Base-by-base conservation (phyloP, 2,888 invertebrate genomes). In the Belgica antarctica region DNA sequence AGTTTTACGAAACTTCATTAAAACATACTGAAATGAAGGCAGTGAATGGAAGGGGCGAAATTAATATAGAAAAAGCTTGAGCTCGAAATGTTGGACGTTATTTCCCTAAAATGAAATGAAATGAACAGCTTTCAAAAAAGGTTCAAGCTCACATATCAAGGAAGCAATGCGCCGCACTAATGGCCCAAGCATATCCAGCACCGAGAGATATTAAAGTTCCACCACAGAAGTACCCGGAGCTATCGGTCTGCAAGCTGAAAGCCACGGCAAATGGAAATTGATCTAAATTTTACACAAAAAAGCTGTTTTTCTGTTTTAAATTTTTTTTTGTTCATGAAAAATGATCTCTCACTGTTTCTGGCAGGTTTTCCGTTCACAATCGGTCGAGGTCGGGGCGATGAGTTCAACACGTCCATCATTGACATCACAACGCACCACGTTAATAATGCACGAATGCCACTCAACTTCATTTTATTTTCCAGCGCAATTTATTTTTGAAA, bases 161-260 rank as follows among this genome's bases (percentile, higher is more conserved):
- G 22, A 59, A 59, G 22, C 59, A 59, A 27, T 59, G 59, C n/a
- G 59, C 59, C 1, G 59, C 59, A 27, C 59, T 59, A 27, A 59
- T 59, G 27, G 59, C 59, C 59, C 59, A 59, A 27, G 59, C 8
- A 59, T 3, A 59, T 27, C n/a, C n/a, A n/a, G 2, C 4, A 22
- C 7, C 27, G 12, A 27, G 25, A 4, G 27, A 2, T 27, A 59
- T 59, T 8, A 59, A 4, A 2, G 59, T 19, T n/a, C 59, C 59
- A 15, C 59, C 59, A 59, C 59, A 59, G 27, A 59, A 59, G 15
- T 19, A 52, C 34, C 12, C 12, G 34, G 10, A 41, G 41, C 15
- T 2, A 7, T 52, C 22, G 2, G 5, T 22, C 22, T 52, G 1
- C 1, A 27, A 7, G 27, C 59, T 15, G 19, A 59, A 59, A 4